Base-by-base conservation (phyloP, 2,113 vertebrate species). In the Anoura caudifer region DNA sequence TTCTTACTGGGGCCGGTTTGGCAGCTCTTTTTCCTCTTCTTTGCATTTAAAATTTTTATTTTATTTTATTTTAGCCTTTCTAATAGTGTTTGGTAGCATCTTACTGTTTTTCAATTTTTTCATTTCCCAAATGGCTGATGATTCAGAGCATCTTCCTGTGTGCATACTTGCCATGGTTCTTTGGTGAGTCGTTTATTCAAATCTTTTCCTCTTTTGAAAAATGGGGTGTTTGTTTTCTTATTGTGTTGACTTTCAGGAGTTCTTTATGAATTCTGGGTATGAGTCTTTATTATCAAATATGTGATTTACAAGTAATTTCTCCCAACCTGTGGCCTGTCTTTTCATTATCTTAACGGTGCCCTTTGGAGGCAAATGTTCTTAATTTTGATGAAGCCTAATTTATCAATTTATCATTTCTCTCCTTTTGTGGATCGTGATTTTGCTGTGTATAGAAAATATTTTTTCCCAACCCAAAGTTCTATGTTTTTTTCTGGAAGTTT, bases 341-440 rank as follows among this genome's bases (percentile, higher is more conserved):
- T 90, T 91, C 61, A 91, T 95, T 86, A 41, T 77, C 47, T 26
- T 88, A 82, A 91, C 10, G 54, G 54, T 88, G 31, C 73, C 24
- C 63, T 96, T 89, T 50, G 72, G 79, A 95, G 73, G 61, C 20
- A 86, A 65, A 89, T 69, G 52, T 61, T 89, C 36, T 90, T 87
- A 77, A 89, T 95, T 95, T 97, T 91, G 33, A 86, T 45, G 33
- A 93, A 47, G 16, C 70, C 59, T 61, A 13, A 45, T 70, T 73
- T 82, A 73, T 52, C 65, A 82, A 8, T 72, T 88, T 65, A 9
- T 72, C 20, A 28, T 70, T 69, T 75, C 75, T 41, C 45, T n/a
- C 69, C 56, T 86, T 81, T 82, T 73, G 45, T 56, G 50, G 38
- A 65, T 87, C 69, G 16, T 93, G 69, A 36, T 85, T 94, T 91